These are phyloP conservation scores for Ceratina australensis DNA, from an alignment of 1,140 invertebrate genomes.

Conservation along the genomic window DNA sequence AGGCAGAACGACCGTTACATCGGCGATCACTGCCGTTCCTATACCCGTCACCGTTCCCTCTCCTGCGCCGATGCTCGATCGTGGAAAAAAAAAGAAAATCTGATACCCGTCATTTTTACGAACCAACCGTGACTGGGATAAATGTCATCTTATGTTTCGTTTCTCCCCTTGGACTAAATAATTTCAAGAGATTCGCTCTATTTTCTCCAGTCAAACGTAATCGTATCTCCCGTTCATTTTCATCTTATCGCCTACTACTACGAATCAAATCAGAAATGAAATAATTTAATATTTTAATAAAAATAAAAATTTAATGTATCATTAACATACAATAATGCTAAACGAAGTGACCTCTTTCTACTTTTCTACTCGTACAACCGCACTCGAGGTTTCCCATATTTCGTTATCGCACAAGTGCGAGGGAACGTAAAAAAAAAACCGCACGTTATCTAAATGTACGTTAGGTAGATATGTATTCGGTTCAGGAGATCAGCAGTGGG, in stretches of 20 bases:
- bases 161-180: background rate
- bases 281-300: too few species aligned
- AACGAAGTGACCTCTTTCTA: too few species aligned
- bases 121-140: background rate
- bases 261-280: too few species aligned
- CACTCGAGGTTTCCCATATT: background rate
- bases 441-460: slow-evolving; percentile 25
- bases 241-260: too few species aligned
- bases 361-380: background rate
- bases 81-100: slow-evolving; percentile 49
- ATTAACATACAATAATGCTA: too few species aligned
- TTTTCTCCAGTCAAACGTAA: background rate
- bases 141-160: slow-evolving; percentile 8
- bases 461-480: slow-evolving; percentile 32
- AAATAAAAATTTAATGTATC: too few species aligned
- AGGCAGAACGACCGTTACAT: slow-evolving; percentile 77
- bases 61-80: slow-evolving; percentile 47
- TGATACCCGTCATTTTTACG: slow-evolving; percentile 19
- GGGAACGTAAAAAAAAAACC: background rate
- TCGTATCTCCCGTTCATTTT: too few species aligned
- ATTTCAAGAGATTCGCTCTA: background rate
- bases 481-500: slow-evolving; percentile 32
- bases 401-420: slow-evolving; percentile 10
- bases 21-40: slow-evolving; percentile 27
- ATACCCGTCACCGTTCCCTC: slow-evolving; percentile 37